Base-by-base conservation (phyloP, 2,888 invertebrate species). In the Diachrysia chrysitis region DNA sequence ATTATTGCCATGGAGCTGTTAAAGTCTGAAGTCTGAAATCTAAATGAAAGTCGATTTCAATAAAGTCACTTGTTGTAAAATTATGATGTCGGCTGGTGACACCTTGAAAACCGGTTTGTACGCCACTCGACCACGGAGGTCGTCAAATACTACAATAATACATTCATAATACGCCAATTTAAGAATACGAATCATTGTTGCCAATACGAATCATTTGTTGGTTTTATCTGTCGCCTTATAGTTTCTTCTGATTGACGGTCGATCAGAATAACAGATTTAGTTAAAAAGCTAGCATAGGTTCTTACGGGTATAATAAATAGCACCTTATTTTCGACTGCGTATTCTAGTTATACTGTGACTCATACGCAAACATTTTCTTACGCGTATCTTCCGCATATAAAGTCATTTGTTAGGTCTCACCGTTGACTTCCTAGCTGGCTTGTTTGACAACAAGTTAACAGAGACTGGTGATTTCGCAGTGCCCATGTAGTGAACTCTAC, bases 381-480 rank as follows among this genome's bases (percentile, higher is more conserved):
- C n/a, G n/a, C 16, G n/a, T 5, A 19, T 51, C 19, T 55, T 51
- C n/a, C 57, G 19, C 56, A 35, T 66, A 42, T 14, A 84, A 85
- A 87, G 86, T 86, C 89, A 87, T 88, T 88, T 85, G 78, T 80
- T 79, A 76, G 42, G 81, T 84, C 84, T 82, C 85, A 82, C 84
- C 73, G 78, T 76, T 84, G 81, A 85, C 88, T 90, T 88, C 88
- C 84, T 83, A 77, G 78, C 79, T 76, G 68, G 71, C 72, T 81
- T 66, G n/a, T 67, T 51, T 65, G 42, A 61, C 35, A 58, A 54
- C 66, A 79, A 69, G 60, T 77, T 79, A 82, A 87, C 82, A 85
- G 66, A 84, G 87, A 87, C 84, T 83, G 81, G 77, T 81, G 76
- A 87, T 92, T 93, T 93, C 84, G 93, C 92, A 87, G 86, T 86